A percentile compares a stretch with the other conserved stretches of the same genome.
Evolutionary conservation across 1,140 invertebrate genomes (phyloP).

Genomic region (Drosophila setifemur): DNA sequence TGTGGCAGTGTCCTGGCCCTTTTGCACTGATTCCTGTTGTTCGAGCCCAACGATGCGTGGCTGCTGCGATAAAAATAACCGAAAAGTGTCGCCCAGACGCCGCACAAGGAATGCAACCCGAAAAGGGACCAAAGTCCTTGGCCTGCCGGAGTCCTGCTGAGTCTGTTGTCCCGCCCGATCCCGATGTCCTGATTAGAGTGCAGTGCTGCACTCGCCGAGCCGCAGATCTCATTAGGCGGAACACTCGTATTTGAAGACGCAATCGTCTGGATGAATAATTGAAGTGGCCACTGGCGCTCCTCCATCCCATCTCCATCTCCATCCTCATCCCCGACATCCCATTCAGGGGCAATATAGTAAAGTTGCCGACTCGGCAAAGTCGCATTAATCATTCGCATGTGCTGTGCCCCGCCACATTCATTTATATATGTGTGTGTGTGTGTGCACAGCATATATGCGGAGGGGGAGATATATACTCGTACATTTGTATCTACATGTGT

Average conservation of each 20-base stretch:
- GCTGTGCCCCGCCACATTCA: neutral
- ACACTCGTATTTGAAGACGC: conserved; percentile 37
- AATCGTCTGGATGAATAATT: conserved; percentile 38
- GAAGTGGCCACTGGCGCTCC: conserved; percentile 19
- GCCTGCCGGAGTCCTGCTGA: conserved; percentile 8
- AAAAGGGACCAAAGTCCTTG: neutral
- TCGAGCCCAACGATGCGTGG: conserved; percentile 72
- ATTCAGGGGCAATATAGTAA: conserved; percentile 55
- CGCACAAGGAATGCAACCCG: conserved; percentile 9
- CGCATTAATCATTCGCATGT: conserved; percentile 72
- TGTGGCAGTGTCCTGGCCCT: conserved; percentile 3
- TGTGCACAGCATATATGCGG: too few relatives aligned
- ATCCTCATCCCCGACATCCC: neutral
- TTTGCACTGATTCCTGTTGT: conserved; percentile 70
- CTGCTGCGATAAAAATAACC: conserved; percentile 71
- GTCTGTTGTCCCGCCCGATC: neutral
- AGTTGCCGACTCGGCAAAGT: conserved; percentile 61
- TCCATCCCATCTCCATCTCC: neutral
- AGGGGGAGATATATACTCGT: neutral
- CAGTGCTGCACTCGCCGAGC: neutral
- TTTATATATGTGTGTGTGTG: conserved; percentile 1
- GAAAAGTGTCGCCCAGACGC: conserved; percentile 45
- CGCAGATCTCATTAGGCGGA: conserved; percentile 38
- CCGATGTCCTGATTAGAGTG: conserved; percentile 9
- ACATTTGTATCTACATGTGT: neutral